Evolutionary conservation across 1,140 invertebrate genomes (phyloP), one percentile per base, ranked within the genome.

Genomic region (Stegodyphus mimosarum): DNA sequence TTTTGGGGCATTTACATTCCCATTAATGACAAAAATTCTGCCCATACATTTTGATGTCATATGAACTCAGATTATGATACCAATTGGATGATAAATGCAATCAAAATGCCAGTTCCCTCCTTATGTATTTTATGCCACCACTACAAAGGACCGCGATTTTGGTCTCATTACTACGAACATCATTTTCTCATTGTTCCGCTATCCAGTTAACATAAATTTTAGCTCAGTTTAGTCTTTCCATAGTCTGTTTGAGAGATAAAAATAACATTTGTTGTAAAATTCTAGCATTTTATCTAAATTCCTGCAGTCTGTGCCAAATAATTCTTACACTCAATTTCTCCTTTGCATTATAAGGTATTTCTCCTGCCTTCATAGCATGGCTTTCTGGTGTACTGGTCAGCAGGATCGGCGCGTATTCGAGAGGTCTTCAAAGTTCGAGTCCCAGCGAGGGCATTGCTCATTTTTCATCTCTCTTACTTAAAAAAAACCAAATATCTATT

Each of bases 71-170:
- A 18, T 67, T 6, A 67, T 67, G n/a, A 67, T 67, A 67, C 64
- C n/a, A 17, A 67, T 6, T 67, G 64, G 64, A n/a, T 67, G 64
- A 7, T 15, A 67, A 15, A n/a, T 18, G 13, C 17, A 2, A 67
- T 7, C 10, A 17, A 17, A 7, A 60, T 9, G 15, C 55, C 10
- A n/a, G 10, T 67, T 67, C 17, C n/a, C 64, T 67, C 64, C 64
- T 15, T 67, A 67, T 17, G 64, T 67, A 67, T 67, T 67, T 67
- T 67, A 67, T 17, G 17, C 5, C 6, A 67, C n/a, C 64, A 67
- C 64, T n/a, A 67, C 15, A 2, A 67, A 67, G n/a, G 2, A 67
- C 7, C 10, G 64, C 2, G 64, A 13, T 13, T 67, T 67, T 67
- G 64, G 6, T 67, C 64, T 18, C 64, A 67, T 67, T 5, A 67